These are phyloP conservation scores for Caranx melampygus DNA, from an alignment of 2,113 vertebrate species.

Conservation along the genomic window DNA sequence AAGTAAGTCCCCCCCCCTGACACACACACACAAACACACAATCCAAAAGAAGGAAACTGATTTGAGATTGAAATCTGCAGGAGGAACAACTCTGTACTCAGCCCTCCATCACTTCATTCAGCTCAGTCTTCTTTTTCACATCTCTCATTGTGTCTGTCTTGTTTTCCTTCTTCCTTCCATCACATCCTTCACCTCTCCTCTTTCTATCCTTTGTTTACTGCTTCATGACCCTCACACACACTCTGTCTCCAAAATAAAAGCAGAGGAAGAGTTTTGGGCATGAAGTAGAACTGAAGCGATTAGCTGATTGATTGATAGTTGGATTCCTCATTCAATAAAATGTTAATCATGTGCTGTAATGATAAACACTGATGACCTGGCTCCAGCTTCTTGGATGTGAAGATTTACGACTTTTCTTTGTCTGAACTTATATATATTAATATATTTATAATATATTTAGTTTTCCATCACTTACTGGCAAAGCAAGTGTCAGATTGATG, in stretches of 20 bases:
- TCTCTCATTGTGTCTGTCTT: neutral
- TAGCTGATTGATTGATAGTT: too few relatives aligned
- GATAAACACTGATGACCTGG: too few relatives aligned
- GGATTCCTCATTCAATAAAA: too few relatives aligned
- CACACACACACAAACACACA: slow-evolving; percentile 7
- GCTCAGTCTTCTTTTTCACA: too few relatives aligned
- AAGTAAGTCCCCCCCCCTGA: too few relatives aligned
- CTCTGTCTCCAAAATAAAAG: neutral
- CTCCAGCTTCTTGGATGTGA: neutral
- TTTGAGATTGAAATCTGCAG: neutral
- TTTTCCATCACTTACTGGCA: neutral
- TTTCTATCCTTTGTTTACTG: neutral
- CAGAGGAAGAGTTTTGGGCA: neutral
- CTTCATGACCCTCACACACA: neutral
- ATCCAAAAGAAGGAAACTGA: neutral
- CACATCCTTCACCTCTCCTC: neutral
- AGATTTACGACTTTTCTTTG: neutral
- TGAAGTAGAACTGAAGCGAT: neutral
- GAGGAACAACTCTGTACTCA: neutral
- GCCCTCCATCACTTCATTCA: neutral
- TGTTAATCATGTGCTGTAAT: too few relatives aligned
- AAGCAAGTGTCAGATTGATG: neutral
- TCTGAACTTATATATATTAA: neutral
- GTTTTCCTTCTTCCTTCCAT: neutral
- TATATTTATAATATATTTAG: too few relatives aligned